These are phyloP conservation scores for Drosophila saltans DNA, from an alignment of 1,140 invertebrate genomes.

Conservation along the genomic window DNA sequence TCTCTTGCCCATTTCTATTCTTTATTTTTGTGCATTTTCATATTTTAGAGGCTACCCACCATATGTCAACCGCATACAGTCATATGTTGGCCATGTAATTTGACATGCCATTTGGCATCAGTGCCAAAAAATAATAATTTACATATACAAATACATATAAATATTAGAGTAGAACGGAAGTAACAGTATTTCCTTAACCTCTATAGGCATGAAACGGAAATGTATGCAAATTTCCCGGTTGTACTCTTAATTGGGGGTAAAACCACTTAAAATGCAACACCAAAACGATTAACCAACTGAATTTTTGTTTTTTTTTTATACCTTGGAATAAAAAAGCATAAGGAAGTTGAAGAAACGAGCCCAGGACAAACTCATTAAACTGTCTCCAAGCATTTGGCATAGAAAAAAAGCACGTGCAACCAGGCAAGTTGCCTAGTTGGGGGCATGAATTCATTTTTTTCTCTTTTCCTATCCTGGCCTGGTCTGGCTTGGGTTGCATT, in stretches of 20 bases:
- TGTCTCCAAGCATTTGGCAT: constrained; percentile 63
- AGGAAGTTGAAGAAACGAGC: constrained; percentile 17
- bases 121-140: constrained; percentile 11
- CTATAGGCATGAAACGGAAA: constrained; percentile 37
- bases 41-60: constrained; percentile 25
- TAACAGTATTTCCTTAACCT: constrained; percentile 3
- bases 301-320: constrained; percentile 14
- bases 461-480: neutral
- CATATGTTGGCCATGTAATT: constrained; percentile 54
- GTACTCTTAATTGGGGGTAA: constrained; percentile 50
- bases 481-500: constrained; percentile 47
- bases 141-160: no score
- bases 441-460: neutral
- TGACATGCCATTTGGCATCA: constrained; percentile 62
- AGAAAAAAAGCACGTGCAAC: constrained; percentile 67
- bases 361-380: constrained; percentile 62
- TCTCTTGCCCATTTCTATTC: constrained; percentile 14
- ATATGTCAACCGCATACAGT: constrained; percentile 35
- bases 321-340: constrained; percentile 19
- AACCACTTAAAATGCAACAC: constrained; percentile 66
- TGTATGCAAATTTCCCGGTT: constrained; percentile 53
- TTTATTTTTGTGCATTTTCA: no score
- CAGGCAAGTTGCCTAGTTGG: constrained; percentile 26
- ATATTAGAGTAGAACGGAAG: neutral
- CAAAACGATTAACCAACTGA: constrained; percentile 54